Conservation (phyloP, 92 coral and sea anemone species). For the Phenganax marumi region DNA sequence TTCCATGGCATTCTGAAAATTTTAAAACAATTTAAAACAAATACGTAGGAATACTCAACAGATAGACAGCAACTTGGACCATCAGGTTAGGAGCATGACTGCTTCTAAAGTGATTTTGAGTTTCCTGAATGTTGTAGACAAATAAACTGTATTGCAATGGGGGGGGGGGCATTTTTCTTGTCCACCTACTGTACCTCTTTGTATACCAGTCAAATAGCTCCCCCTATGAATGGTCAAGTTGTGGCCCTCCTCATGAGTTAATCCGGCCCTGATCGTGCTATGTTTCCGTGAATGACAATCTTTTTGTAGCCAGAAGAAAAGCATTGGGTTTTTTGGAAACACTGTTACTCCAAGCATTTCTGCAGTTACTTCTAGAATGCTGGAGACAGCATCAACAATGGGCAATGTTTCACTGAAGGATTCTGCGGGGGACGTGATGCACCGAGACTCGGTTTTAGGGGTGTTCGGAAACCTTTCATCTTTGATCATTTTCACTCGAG, state of each 20-base stretch:
- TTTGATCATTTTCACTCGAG: constrained; percentile 48
- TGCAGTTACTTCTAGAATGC: constrained; percentile 32
- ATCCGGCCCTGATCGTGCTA: no score
- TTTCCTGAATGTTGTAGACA: no score
- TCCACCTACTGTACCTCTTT: constrained; percentile 44
- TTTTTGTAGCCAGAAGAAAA: constrained; percentile 54
- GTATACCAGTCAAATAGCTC: constrained; percentile 51
- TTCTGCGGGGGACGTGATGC: constrained; percentile 41
- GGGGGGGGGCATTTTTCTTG: constrained; percentile 22
- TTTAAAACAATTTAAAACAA: no score
- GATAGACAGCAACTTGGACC: no score
- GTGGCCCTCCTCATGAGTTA: no score
- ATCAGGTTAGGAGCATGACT: no score
- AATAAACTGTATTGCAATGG: constrained; percentile 37
- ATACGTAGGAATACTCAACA: no score
- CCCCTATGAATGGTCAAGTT: no score
- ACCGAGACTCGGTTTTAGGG: constrained; percentile 36
- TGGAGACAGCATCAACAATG: constrained; percentile 43
- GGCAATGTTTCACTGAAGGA: constrained; percentile 49
- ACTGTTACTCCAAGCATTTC: constrained; percentile 50
- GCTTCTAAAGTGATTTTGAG: no score
- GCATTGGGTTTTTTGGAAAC: constrained; percentile 26
- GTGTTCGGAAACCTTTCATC: constrained; percentile 45
- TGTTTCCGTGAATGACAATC: constrained; percentile 45
- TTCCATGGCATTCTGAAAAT: no score